phyloP scores from a whole-genome alignment of 2,797 vertebrate genomes.

The Margarornis squamiger region DNA sequence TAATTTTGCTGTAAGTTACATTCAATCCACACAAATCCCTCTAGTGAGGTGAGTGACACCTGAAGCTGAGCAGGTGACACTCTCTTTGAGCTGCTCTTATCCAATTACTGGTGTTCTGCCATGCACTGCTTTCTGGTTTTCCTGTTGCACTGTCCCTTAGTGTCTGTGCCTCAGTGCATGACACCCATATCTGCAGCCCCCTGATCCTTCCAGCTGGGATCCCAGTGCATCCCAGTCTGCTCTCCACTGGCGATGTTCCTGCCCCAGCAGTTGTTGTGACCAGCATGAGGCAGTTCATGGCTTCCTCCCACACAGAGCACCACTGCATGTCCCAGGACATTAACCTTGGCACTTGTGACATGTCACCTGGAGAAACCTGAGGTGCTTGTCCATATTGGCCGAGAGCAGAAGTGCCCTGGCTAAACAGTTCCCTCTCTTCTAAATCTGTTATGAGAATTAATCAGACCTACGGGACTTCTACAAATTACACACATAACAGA shows the following conservation, averaged over 20 bases:
- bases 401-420: background rate
- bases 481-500: background rate
- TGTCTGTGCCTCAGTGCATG: rapidly evolving
- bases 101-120: background rate
- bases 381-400: too few relatives aligned
- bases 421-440: background rate
- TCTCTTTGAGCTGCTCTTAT: background rate
- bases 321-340: background rate
- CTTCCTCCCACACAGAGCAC: background rate
- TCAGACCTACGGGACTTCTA: background rate
- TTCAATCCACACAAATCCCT: background rate
- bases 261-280: background rate
- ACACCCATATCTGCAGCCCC: background rate
- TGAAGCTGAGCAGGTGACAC: rapidly evolving
- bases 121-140: background rate
- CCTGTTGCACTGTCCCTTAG: background rate
- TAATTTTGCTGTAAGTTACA: background rate
- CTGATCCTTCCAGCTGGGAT: background rate
- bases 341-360: background rate
- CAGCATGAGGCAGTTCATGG: background rate
- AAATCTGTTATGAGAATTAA: background rate
- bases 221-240: background rate
- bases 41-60: background rate
- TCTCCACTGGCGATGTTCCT: background rate
- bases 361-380: background rate